phyloP scores from a whole-genome alignment of 2,113 vertebrate genomes.

The Lycocorax pyrrhopterus region DNA sequence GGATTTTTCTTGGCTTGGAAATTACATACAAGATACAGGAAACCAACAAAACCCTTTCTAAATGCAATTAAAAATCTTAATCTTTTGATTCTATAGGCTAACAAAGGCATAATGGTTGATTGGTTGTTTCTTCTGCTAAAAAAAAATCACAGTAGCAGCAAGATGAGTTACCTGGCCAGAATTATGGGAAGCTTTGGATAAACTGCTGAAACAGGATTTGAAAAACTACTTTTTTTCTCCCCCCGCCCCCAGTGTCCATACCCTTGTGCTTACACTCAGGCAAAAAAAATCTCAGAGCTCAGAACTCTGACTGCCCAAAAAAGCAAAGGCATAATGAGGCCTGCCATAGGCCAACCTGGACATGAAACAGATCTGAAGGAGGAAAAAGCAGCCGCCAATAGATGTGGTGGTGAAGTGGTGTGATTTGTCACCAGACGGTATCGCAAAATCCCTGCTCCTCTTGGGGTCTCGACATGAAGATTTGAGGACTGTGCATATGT shows the following conservation, averaged over 20 bases:
- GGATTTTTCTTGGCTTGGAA: not conserved
- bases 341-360: not conserved
- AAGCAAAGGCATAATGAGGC: not conserved
- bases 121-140: not conserved
- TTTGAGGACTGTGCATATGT: not conserved
- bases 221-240: not conserved
- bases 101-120: not conserved
- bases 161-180: not conserved
- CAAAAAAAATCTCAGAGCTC: not conserved
- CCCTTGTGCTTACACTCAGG: rapidly evolving
- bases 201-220: not conserved
- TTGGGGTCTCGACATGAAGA: not conserved
- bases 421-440: not conserved
- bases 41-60: not conserved
- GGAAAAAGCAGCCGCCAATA: not conserved
- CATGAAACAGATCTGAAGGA: rapidly evolving
- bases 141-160: not conserved
- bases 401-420: not conserved
- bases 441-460: not conserved
- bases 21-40: not conserved
- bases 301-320: not conserved
- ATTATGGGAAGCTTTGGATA: not conserved
- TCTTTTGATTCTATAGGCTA: not conserved
- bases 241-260: rapidly evolving
- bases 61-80: not conserved